Evolutionary conservation across 2,888 invertebrate genomes (phyloP).

Genomic region (Endomychus coccineus): DNA sequence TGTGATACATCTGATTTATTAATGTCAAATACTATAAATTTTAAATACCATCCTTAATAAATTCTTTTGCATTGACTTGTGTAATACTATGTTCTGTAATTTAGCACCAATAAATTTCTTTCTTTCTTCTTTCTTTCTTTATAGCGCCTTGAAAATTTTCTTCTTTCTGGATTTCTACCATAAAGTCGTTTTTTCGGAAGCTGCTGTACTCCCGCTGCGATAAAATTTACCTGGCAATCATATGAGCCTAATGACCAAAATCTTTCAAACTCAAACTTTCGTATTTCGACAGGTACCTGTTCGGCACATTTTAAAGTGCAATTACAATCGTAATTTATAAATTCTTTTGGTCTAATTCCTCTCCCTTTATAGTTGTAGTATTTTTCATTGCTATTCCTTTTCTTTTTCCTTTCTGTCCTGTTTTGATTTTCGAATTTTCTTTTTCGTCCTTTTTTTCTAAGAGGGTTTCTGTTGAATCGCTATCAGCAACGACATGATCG

Average conservation of each 20-base stretch:
- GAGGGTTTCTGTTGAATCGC: too few relatives aligned
- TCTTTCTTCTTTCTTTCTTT: conserved; percentile 4
- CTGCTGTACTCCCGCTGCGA: conserved; percentile 18
- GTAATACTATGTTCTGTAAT: too few relatives aligned
- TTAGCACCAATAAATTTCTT: too few relatives aligned
- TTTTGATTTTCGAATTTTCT: conserved; percentile 4
- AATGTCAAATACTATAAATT: too few relatives aligned
- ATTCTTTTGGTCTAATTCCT: conserved; percentile 10
- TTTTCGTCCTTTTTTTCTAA: conserved; percentile 6
- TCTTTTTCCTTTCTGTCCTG: conserved; percentile 1
- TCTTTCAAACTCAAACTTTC: conserved; percentile 17
- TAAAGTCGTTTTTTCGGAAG: conserved; percentile 16
- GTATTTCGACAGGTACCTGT: conserved; percentile 12
- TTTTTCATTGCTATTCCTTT: conserved; percentile 4
- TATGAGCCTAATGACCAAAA: conserved; percentile 22
- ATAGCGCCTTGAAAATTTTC: conserved; percentile 9
- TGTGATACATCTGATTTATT: too few relatives aligned
- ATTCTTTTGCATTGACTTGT: too few relatives aligned
- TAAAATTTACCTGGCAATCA: conserved; percentile 19
- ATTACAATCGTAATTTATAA: conserved; percentile 12
- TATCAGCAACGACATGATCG: too few relatives aligned
- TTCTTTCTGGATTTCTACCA: conserved; percentile 13
- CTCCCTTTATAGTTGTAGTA: conserved; percentile 8
- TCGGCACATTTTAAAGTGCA: conserved; percentile 14
- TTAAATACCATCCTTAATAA: too few relatives aligned